Evolutionary conservation across 1,140 invertebrate species (phyloP), one percentile per base, ranked within the genome.

Genomic region (Heliconius melpomene): DNA sequence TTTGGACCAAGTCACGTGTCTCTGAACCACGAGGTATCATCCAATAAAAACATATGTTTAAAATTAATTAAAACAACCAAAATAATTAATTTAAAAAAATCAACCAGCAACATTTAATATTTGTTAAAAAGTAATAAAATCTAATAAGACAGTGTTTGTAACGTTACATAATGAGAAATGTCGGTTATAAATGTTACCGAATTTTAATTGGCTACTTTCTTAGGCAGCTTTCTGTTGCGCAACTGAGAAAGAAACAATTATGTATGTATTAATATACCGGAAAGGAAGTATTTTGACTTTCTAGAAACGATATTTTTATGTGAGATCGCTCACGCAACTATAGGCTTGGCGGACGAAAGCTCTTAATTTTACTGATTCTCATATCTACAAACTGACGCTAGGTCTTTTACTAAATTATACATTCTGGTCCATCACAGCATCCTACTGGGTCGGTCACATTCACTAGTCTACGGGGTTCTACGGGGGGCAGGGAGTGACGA

Each of bases 141-240:
- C 72, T 77, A 78, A 81, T 38, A 71, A 78, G 79, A 80, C 54
- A 80, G 50, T 76, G 71, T 66, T 66, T 29, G 36, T n/a, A 73
- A 50, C 66, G 40, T 60, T 57, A 54, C 26, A 57, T 38, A 50
- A 70, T 66, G 26, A 26, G 26, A 66, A 29, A 57, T 57, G 54
- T 57, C 54, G 20, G 54, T 57, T 57, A 80, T 83, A 85, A 88
- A 81, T 79, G 82, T 89, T 89, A 86, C 87, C 89, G 90, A 92
- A 92, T 93, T 90, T 90, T 92, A 93, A 93, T 92, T 92, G 90
- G 86, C 80, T 83, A 89, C 92, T 93, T 93, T 93, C 92, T 90
- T 85, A 83, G 75, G 81, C 81, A 85, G 85, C 86, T 86, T 87
- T 87, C 83, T 66, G 81, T 93, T 93, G 84, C 89, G 86, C 87